phyloP scores from a whole-genome alignment of 2,113 vertebrate species.

The Macquaria ambigua region DNA sequence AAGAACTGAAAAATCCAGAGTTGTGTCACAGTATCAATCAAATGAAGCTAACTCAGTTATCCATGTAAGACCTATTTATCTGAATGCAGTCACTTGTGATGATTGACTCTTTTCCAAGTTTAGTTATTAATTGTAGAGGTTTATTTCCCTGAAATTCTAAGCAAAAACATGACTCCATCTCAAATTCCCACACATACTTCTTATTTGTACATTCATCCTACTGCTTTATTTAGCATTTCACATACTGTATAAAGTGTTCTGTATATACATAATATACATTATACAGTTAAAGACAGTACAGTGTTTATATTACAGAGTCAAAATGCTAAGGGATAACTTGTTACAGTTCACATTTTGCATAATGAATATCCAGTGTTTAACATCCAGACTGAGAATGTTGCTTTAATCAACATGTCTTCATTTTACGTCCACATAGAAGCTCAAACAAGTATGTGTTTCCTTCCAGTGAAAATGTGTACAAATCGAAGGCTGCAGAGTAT shows the following conservation, averaged over 20 bases:
- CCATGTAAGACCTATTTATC: too few species aligned
- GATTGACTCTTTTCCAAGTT: too few species aligned
- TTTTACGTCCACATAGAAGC: conserved; percentile 8
- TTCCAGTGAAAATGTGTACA: neutral
- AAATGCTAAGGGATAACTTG: conserved; percentile 24
- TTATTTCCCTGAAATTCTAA: too few species aligned
- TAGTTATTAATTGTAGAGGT: too few species aligned
- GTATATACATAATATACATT: conserved; percentile 80
- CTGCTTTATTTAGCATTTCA: conserved; percentile 72
- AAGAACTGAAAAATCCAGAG: too few species aligned
- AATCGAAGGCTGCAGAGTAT: conserved; percentile 17
- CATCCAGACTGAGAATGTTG: conserved; percentile 21
- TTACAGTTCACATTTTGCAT: conserved; percentile 50
- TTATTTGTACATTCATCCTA: conserved; percentile 6
- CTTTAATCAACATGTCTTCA: neutral
- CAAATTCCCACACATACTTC: neutral
- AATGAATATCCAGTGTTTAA: conserved; percentile 70
- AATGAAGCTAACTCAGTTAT: too few species aligned
- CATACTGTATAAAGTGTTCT: conserved; percentile 70
- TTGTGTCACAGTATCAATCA: too few species aligned
- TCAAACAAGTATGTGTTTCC: conserved; percentile 24
- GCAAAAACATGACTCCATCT: neutral
- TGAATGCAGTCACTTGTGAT: too few species aligned
- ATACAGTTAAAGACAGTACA: conserved; percentile 50
- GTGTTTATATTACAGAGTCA: conserved; percentile 60